These are phyloP conservation scores for Myotis lucifugus DNA, from an alignment of 2,113 vertebrate genomes.

Conservation along the genomic window DNA sequence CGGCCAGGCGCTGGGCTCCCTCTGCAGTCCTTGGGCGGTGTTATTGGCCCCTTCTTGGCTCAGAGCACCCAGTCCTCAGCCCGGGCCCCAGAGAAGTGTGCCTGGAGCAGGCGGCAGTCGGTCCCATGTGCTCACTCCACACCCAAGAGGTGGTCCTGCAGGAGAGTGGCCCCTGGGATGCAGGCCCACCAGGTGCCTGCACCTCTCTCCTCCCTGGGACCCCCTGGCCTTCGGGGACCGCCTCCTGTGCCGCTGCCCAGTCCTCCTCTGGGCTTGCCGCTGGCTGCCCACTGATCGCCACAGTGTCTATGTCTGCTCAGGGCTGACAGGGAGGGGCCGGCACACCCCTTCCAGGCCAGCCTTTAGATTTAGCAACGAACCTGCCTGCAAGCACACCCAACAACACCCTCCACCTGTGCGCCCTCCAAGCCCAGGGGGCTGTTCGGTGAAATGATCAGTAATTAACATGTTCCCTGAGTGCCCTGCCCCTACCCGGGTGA, in stretches of 20 bases:
- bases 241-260: background rate
- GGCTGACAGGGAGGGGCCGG: rapidly evolving
- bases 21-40: background rate
- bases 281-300: rapidly evolving
- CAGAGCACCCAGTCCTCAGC: background rate
- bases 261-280: rapidly evolving
- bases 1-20: rapidly evolving
- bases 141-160: rapidly evolving
- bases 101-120: rapidly evolving
- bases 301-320: background rate
- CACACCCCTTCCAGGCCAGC: background rate
- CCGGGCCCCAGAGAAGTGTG: rapidly evolving
- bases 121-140: rapidly evolving
- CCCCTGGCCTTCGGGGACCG: rapidly evolving
- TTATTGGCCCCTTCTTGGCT: background rate
- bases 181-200: rapidly evolving
- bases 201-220: background rate
- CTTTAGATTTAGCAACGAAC: background rate
- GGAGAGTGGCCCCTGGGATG: background rate
- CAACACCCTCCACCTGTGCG: background rate
- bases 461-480: background rate
- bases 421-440: background rate
- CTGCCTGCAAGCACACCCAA: background rate
- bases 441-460: background rate
- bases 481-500: background rate